A percentile compares a stretch with the other conserved stretches of the same genome.
phyloP scores from a whole-genome alignment of 2,797 vertebrate genomes.

The Thunnus albacares region DNA sequence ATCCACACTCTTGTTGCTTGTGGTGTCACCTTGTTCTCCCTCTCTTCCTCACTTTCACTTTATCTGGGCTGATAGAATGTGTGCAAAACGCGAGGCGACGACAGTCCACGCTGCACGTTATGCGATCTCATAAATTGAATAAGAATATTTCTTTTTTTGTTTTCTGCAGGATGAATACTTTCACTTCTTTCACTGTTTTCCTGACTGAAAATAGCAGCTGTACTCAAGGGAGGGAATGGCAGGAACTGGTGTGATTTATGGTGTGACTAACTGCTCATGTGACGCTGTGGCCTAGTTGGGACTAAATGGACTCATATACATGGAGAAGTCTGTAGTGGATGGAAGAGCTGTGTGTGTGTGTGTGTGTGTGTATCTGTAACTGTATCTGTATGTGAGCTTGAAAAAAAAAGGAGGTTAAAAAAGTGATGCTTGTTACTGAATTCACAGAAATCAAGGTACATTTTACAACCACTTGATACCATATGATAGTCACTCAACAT shows the following conservation, averaged over 20 bases:
- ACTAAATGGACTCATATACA: conserved; percentile 54
- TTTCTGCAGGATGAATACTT: conserved; percentile 50
- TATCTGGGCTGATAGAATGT: conserved; percentile 51
- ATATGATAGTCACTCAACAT: background rate
- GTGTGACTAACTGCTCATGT: conserved; percentile 72
- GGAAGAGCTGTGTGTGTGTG: conserved; percentile 25
- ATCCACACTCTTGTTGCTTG: conserved; percentile 69
- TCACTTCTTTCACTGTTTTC: conserved; percentile 11
- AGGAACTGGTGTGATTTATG: conserved; percentile 71
- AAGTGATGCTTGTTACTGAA: background rate
- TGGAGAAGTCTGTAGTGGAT: conserved; percentile 35
- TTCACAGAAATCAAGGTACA: background rate
- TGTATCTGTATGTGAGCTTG: background rate
- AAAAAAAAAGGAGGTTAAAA: conserved; percentile 17
- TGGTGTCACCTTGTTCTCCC: conserved; percentile 72
- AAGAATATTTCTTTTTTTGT: conserved; percentile 39
- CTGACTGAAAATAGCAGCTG: conserved; percentile 66
- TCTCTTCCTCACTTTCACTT: conserved; percentile 35
- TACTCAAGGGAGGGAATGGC: conserved; percentile 60
- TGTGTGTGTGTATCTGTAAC: conserved; percentile 6
- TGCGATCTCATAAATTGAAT: conserved; percentile 60
- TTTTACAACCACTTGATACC: background rate
- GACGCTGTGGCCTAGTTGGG: conserved; percentile 74
- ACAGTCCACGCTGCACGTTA: conserved; percentile 37
- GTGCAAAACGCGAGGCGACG: conserved; percentile 46